A percentile compares a stretch with the other conserved stretches of the same genome.
Evolutionary conservation across 2,888 invertebrate genomes (phyloP).

Genomic region (Myopa tessellatipennis): DNA sequence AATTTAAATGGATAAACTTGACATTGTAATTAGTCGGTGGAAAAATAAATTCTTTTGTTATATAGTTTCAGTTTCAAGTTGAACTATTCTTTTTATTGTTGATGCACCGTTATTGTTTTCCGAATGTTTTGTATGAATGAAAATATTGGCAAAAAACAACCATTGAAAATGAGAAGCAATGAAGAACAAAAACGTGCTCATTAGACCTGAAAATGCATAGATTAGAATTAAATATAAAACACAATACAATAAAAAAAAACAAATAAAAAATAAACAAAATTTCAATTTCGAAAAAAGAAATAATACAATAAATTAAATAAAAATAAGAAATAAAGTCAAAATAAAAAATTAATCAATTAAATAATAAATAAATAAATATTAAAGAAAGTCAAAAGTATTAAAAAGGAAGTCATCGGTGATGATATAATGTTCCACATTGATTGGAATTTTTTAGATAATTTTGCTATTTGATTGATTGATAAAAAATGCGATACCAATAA

Average conservation of each 20-base stretch:
- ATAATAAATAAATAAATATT: too few species aligned
- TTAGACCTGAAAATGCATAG: neutral
- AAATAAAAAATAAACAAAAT: neutral
- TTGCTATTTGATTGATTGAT: too few species aligned
- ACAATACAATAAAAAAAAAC: neutral
- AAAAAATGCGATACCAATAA: too few species aligned
- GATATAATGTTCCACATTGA: too few species aligned
- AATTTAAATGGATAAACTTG: conserved; percentile 2
- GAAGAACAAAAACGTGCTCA: neutral
- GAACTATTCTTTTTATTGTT: neutral
- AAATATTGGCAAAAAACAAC: neutral
- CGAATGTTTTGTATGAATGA: neutral
- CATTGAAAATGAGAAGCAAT: neutral
- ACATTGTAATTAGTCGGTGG: conserved; percentile 9
- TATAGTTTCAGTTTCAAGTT: too few species aligned
- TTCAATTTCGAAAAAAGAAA: too few species aligned
- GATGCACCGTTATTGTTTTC: neutral
- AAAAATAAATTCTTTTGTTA: neutral
- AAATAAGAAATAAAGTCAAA: too few species aligned
- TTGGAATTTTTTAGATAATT: too few species aligned
- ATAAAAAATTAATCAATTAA: too few species aligned
- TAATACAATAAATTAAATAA: too few species aligned
- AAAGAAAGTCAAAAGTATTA: too few species aligned
- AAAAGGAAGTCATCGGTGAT: too few species aligned
- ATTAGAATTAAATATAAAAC: neutral